These are phyloP conservation scores for Erebia palarica DNA, from an alignment of 2,888 invertebrate genomes.

Conservation along the genomic window DNA sequence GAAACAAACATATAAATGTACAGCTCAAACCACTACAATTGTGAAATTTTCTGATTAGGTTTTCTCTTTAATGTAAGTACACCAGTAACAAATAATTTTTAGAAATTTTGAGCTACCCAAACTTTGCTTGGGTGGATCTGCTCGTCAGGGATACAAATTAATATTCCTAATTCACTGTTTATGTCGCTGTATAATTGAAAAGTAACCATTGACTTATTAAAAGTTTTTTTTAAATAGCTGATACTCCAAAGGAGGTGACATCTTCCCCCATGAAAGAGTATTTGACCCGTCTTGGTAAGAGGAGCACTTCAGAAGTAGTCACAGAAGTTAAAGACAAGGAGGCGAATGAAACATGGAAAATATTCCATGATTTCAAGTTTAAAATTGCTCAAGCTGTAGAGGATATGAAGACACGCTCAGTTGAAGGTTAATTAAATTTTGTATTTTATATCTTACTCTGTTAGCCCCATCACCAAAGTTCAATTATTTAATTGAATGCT, in stretches of 20 bases:
- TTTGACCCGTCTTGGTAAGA: slow-evolving; percentile 82
- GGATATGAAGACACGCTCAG: slow-evolving; percentile 87
- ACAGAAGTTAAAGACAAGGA: slow-evolving; percentile 69
- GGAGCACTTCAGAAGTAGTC: slow-evolving; percentile 83
- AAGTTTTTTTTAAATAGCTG: slow-evolving; percentile 1
- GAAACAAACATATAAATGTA: no score
- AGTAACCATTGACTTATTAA: not conserved
- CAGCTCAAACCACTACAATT: no score
- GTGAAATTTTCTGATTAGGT: no score
- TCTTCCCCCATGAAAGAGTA: slow-evolving; percentile 82
- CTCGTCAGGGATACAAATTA: no score
- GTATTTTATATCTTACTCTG: not conserved
- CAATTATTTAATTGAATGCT: no score
- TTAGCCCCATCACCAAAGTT: not conserved
- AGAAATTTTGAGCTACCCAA: no score
- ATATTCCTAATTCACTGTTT: no score
- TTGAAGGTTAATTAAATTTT: slow-evolving; percentile 66
- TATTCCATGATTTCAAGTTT: slow-evolving; percentile 87
- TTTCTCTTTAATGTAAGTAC: no score
- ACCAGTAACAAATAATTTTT: no score
- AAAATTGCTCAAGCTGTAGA: slow-evolving; percentile 90
- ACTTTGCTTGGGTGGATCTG: no score
- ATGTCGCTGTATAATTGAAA: no score
- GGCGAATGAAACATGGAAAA: slow-evolving; percentile 86
- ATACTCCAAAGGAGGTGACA: slow-evolving; percentile 62